Percentiles rank a stretch among this genome's conserved stretches.
Conservation (phyloP, 2,888 invertebrate species). For the Scelioninae gen. 1 region DNA sequence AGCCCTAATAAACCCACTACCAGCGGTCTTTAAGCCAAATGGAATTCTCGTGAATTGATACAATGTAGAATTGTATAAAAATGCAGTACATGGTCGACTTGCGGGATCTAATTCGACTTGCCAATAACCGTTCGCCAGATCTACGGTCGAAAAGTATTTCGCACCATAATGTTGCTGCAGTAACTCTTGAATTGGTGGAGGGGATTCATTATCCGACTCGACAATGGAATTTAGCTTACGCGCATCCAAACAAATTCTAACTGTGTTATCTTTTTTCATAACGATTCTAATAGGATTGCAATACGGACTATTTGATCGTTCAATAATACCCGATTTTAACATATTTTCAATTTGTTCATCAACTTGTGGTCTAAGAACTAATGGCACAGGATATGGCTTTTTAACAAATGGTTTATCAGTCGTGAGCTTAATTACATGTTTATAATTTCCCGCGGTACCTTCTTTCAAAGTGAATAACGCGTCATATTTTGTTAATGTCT, state of each 20-base stretch:
- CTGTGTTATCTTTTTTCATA: too few species aligned
- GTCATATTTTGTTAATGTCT: conserved; percentile 2
- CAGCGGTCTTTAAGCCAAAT: neutral
- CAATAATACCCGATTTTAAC: too few species aligned
- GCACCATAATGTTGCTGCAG: neutral
- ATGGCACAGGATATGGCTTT: neutral
- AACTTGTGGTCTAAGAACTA: too few species aligned
- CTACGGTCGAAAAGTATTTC: neutral
- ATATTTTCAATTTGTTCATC: too few species aligned
- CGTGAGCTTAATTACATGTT: neutral
- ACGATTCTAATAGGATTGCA: too few species aligned
- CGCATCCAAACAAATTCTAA: too few species aligned
- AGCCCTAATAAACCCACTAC: conserved; percentile 1
- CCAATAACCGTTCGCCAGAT: conserved; percentile 10
- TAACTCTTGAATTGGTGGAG: neutral
- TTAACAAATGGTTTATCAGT: neutral
- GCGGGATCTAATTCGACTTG: neutral
- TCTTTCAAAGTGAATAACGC: neutral
- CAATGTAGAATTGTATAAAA: neutral
- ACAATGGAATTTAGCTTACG: neutral
- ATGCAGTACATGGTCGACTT: conserved; percentile 5
- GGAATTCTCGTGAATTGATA: conserved; percentile 4
- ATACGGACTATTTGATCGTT: too few species aligned
- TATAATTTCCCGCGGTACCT: neutral
- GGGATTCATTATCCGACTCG: conserved; percentile 8